Conservation (phyloP, 2,888 invertebrate genomes). For the Watsonalla binaria region DNA sequence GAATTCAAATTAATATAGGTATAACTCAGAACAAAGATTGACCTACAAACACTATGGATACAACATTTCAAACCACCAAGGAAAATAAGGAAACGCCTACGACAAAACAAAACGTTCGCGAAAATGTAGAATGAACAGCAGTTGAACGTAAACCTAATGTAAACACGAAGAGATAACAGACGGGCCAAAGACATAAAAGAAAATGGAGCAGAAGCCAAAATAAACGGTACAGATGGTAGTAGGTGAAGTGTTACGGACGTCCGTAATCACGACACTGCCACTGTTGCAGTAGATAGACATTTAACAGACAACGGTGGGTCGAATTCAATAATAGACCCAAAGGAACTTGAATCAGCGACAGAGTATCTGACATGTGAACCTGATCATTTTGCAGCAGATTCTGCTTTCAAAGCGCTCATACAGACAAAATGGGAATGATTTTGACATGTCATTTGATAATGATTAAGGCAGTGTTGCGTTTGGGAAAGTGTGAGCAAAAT, state of each 20-base stretch:
- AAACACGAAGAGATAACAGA: neutral
- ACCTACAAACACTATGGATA: too few species aligned
- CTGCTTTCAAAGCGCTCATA: neutral
- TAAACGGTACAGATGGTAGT: constrained; percentile 1
- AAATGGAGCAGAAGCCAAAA: constrained; percentile 1
- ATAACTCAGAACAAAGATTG: too few species aligned
- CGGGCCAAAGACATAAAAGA: neutral
- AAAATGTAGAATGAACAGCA: neutral
- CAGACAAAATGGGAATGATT: too few species aligned
- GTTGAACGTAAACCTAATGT: neutral
- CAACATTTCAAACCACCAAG: too few species aligned
- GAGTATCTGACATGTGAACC: neutral
- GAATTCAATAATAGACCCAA: neutral
- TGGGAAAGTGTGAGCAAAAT: too few species aligned
- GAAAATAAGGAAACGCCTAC: neutral
- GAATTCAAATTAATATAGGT: too few species aligned
- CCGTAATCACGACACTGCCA: neutral
- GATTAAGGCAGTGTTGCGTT: too few species aligned
- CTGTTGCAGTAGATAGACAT: neutral
- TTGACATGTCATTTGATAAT: too few species aligned
- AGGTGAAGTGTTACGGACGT: neutral
- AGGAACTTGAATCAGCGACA: neutral
- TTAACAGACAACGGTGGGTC: neutral
- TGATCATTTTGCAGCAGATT: neutral
- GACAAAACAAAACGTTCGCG: neutral